Evolutionary conservation across 2,888 invertebrate species (phyloP).

Genomic region (Brassicogethes aeneus): DNA sequence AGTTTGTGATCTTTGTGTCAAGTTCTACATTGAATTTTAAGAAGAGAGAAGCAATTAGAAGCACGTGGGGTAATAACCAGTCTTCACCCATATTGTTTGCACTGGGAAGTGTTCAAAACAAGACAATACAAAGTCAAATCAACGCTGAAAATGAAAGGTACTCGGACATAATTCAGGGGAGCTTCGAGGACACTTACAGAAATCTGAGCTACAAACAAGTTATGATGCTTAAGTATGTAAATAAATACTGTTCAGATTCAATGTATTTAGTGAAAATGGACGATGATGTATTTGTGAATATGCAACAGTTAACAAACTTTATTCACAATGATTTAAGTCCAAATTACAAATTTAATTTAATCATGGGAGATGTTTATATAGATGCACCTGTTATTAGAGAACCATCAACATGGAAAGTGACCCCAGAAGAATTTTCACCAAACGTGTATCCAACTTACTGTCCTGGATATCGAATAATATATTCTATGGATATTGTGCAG

Average conservation of each 20-base stretch:
- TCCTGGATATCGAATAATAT: background rate
- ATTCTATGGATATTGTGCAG: background rate
- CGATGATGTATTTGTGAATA: slow-evolving; percentile 70
- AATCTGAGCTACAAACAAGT: slow-evolving; percentile 82
- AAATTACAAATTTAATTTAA: background rate
- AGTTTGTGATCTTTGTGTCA: too few species aligned
- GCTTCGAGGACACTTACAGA: slow-evolving; percentile 65
- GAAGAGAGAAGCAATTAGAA: too few species aligned
- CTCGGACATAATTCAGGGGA: slow-evolving; percentile 68
- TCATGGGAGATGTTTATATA: background rate
- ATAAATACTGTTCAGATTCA: slow-evolving; percentile 59
- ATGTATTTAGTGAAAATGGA: slow-evolving; percentile 62
- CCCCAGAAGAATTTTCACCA: background rate
- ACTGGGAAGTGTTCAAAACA: slow-evolving; percentile 47
- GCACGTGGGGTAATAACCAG: too few species aligned
- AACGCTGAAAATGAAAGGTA: slow-evolving; percentile 47
- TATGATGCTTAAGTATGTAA: slow-evolving; percentile 71
- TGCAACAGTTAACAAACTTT: too few species aligned
- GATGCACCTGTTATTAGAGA: background rate
- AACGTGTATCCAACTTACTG: background rate
- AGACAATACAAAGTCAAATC: slow-evolving; percentile 27
- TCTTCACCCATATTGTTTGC: too few species aligned
- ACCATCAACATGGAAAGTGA: background rate
- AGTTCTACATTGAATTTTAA: too few species aligned
- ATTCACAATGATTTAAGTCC: too few species aligned